Evolutionary conservation across 2,797 vertebrate genomes (phyloP).

Genomic region (Pipistrellus nathusii): DNA sequence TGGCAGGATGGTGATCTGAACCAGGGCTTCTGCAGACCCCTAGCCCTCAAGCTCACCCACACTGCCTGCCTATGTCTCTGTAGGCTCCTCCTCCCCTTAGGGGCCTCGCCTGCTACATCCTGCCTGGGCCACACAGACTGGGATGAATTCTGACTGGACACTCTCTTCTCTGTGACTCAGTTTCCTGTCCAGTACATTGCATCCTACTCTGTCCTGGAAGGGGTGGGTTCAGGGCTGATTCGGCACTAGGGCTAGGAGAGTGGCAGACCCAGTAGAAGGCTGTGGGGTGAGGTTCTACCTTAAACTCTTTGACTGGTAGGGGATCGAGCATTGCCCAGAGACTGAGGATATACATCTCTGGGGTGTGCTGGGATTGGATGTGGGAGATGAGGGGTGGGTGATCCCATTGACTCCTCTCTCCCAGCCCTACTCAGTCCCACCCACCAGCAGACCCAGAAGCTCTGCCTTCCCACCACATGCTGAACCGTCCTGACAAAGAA

Average conservation of each 20-base stretch:
- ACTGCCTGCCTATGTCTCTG: background rate
- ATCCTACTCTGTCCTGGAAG: too few species aligned
- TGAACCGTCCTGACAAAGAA: background rate
- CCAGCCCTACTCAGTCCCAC: background rate
- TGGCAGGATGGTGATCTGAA: background rate
- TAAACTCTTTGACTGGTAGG: background rate
- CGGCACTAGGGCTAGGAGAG: background rate
- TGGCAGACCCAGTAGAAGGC: background rate
- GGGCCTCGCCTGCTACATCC: too few species aligned
- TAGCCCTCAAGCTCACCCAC: background rate
- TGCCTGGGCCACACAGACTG: background rate
- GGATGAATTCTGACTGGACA: background rate
- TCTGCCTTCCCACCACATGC: background rate
- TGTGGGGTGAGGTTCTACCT: background rate
- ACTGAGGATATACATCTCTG: background rate
- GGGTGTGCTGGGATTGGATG: background rate
- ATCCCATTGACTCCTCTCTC: background rate
- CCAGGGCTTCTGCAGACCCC: background rate
- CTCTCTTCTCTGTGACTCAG: background rate
- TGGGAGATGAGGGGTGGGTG: background rate
- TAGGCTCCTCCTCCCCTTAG: background rate
- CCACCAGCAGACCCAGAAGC: background rate
- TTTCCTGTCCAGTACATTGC: too few species aligned
- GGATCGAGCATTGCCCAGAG: background rate
- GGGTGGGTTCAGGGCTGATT: background rate